A percentile compares a stretch with the other conserved stretches of the same genome.
These are phyloP conservation scores for Haliclona indistincta DNA, from an alignment of 37 sponge, comb jelly and placozoan species.

Conservation along the genomic window DNA sequence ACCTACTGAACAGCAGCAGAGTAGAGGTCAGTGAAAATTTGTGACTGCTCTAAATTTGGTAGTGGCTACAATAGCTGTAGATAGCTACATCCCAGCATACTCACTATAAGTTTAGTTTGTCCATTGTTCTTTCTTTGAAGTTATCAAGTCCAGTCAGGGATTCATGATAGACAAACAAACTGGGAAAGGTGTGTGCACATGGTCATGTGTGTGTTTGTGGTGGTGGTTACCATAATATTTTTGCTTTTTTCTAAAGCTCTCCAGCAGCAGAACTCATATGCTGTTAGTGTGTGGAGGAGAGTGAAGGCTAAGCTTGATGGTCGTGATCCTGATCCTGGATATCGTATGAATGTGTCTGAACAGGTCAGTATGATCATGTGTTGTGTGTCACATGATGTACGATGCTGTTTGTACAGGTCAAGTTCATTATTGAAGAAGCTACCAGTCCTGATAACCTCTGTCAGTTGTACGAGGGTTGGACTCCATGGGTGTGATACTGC, in stretches of 20 bases:
- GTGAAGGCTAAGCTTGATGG: constrained; percentile 97
- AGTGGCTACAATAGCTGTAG: no score
- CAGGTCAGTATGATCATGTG: constrained; percentile 51
- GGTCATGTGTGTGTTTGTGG: not conserved
- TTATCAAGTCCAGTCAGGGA: constrained; percentile 69
- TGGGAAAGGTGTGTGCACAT: constrained; percentile 81
- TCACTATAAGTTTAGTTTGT: no score
- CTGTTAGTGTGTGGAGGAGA: constrained; percentile 90
- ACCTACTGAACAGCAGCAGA: not conserved
- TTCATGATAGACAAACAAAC: constrained; percentile 77
- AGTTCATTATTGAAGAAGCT: constrained; percentile 86
- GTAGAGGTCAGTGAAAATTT: not conserved
- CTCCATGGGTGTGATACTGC: constrained; percentile 90
- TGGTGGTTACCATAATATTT: no score
- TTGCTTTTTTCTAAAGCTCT: no score
- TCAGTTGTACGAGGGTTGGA: constrained; percentile 99
- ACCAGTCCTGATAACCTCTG: constrained; percentile 87
- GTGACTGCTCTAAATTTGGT: no score
- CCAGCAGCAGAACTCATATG: constrained; percentile 90
- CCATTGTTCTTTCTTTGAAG: no score
- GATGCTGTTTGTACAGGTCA: constrained; percentile 51
- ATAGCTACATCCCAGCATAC: no score
- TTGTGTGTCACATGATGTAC: not conserved
- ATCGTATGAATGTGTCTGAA: constrained; percentile 74
- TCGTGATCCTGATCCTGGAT: constrained; percentile 70